These are phyloP conservation scores for Ephestia elutella DNA, from an alignment of 1,140 invertebrate species.

Conservation along the genomic window DNA sequence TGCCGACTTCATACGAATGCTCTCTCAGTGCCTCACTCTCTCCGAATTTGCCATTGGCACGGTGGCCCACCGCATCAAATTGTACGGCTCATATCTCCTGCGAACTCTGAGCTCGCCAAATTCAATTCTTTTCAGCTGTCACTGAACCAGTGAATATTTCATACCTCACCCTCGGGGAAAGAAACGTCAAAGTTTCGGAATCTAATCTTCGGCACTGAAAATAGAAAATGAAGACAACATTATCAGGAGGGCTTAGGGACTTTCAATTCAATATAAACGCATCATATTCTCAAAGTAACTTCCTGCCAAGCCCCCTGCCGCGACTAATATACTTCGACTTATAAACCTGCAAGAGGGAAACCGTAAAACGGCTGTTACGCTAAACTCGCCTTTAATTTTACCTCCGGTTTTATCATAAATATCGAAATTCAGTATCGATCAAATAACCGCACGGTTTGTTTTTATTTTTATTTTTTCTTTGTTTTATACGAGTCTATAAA, in stretches of 20 bases:
- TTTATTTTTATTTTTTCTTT: constrained; percentile 10
- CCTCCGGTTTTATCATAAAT: background rate
- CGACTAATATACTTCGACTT: constrained; percentile 1
- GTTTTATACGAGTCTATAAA: constrained; percentile 11
- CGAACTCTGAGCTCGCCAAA: constrained; percentile 23
- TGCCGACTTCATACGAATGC: too few relatives aligned
- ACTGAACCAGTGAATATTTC: constrained; percentile 43
- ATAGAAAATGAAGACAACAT: constrained; percentile 15
- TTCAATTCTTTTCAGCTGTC: constrained; percentile 43
- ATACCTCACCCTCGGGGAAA: constrained; percentile 24
- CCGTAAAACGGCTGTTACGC: background rate
- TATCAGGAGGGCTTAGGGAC: constrained; percentile 6
- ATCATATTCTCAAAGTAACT: background rate
- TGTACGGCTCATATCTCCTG: constrained; percentile 17
- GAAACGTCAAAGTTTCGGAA: constrained; percentile 28
- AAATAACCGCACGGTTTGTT: constrained; percentile 10
- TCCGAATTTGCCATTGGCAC: constrained; percentile 14
- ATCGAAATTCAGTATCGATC: constrained; percentile 6
- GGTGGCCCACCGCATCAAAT: constrained; percentile 20
- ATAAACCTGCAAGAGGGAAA: background rate
- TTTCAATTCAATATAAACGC: constrained; percentile 6
- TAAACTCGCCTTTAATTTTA: constrained; percentile 1
- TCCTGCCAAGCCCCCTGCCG: background rate
- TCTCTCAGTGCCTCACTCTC: background rate
- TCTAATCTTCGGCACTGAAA: constrained; percentile 16